A percentile compares a stretch with the other conserved stretches of the same genome.
phyloP scores from a whole-genome alignment of 1,140 invertebrate species.

The fruit fly (Drosophila melanogaster) region Release_6_plus_ISO1_MT NC_004354.4:21226501-21227000 shows the following conservation, averaged over 20 bases:
- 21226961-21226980: slow-evolving; percentile 21
- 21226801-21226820: slow-evolving; percentile 82
- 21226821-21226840: slow-evolving; percentile 77
- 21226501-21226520: no score
- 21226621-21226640: no score
- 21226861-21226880: slow-evolving; percentile 5
- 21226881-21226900: slow-evolving; percentile 23
- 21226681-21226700: slow-evolving; percentile 30
- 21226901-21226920: slow-evolving; percentile 23
- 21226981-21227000: slow-evolving; percentile 3
- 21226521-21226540: no score
- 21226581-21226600: no score
- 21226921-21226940: neutral
- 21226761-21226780: slow-evolving; percentile 8
- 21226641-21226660: no score
- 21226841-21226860: slow-evolving; percentile 65
- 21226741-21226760: slow-evolving; percentile 40
- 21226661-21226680: neutral
- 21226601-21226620: no score
- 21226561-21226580: no score
- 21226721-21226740: slow-evolving; percentile 76
- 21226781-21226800: slow-evolving; percentile 68
- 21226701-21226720: slow-evolving; percentile 39
- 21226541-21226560: no score
- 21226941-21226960: slow-evolving; percentile 24